Evolutionary conservation across 2,113 vertebrate species (phyloP).

Genomic region (Pyxicephalus adspersus): DNA sequence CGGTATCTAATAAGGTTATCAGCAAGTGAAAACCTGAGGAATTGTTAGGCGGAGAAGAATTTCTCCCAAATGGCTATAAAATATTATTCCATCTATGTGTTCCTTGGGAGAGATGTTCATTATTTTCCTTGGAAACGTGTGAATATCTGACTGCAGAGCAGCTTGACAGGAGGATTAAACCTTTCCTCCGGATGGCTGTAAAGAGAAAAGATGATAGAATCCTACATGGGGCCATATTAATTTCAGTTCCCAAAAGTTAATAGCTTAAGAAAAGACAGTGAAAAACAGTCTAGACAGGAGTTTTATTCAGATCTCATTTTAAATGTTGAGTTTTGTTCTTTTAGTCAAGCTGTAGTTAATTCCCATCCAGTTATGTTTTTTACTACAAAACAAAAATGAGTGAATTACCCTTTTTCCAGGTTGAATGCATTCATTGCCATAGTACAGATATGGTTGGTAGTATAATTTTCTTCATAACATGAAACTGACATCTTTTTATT

Average conservation of each 20-base stretch:
- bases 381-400: too few relatives aligned
- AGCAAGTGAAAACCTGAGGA: constrained; percentile 36
- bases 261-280: constrained; percentile 24
- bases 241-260: constrained; percentile 17
- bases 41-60: constrained; percentile 47
- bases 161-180: constrained; percentile 35
- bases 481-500: too few relatives aligned
- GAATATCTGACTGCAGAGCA: constrained; percentile 28
- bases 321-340: neutral
- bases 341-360: neutral
- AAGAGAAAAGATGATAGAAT: constrained; percentile 32
- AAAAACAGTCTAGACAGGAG: constrained; percentile 2
- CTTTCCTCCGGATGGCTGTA: constrained; percentile 14
- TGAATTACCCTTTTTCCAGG: too few relatives aligned
- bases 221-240: constrained; percentile 13
- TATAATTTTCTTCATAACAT: too few relatives aligned
- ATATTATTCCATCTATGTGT: constrained; percentile 42
- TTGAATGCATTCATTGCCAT: too few relatives aligned
- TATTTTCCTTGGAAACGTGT: constrained; percentile 44
- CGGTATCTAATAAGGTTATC: constrained; percentile 31
- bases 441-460: too few relatives aligned
- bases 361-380: neutral
- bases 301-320: neutral
- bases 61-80: constrained; percentile 32
- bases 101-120: constrained; percentile 46